Conservation (phyloP, 2,113 vertebrate genomes). For the Nasalis larvatus region DNA sequence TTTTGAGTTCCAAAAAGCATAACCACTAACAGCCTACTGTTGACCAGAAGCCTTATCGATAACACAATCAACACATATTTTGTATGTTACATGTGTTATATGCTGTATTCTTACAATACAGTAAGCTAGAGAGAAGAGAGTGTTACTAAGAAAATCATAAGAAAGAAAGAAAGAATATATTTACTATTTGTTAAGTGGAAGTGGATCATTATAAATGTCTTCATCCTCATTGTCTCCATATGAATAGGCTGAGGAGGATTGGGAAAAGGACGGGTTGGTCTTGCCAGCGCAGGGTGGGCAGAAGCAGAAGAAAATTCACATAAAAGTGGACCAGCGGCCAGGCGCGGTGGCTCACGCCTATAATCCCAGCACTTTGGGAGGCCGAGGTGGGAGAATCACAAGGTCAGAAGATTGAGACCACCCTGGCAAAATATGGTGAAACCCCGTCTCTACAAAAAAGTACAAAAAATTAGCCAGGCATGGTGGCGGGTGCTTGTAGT, state of each 20-base stretch:
- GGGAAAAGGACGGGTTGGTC: background rate
- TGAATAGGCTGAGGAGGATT: background rate
- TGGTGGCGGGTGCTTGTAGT: no score
- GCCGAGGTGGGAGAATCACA: no score
- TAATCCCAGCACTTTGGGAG: no score
- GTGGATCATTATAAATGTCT: background rate
- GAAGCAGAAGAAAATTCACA: background rate
- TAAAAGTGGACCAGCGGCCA: background rate
- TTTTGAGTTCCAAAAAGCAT: background rate
- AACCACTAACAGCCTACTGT: background rate
- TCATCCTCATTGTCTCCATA: background rate
- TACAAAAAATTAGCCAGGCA: no score
- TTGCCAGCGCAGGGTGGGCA: background rate
- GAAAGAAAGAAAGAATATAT: background rate
- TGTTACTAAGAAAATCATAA: background rate
- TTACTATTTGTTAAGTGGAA: background rate
- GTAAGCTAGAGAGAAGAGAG: background rate
- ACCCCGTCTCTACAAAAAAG: no score
- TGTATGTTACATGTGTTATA: background rate
- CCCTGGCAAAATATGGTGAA: no score
- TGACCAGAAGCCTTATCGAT: background rate
- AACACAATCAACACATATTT: background rate
- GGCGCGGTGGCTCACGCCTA: rapidly evolving
- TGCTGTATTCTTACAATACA: background rate
- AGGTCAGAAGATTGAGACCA: no score